Conservation (phyloP, 2,113 vertebrate species). For the Gulo gulo region DNA sequence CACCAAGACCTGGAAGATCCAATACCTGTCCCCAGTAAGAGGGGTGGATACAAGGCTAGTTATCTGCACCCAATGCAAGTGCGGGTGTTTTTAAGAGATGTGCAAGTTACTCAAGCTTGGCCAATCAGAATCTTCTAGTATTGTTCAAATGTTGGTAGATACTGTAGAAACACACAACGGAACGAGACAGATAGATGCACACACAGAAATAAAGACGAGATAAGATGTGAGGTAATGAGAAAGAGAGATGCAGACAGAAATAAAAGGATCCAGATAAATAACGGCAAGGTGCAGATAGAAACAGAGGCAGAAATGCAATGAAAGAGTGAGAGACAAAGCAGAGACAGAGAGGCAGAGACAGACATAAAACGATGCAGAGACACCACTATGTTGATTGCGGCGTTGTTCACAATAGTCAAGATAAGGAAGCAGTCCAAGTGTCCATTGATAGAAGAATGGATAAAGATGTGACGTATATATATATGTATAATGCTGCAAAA, state of each 20-base stretch:
- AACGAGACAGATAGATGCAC: not conserved
- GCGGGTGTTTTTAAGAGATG: not conserved
- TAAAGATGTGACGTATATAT: too few species aligned
- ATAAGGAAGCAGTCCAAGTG: not conserved
- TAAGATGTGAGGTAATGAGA: not conserved
- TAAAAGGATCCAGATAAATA: not conserved
- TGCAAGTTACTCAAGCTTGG: accelerated
- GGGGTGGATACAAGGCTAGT: accelerated
- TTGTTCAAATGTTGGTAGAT: not conserved
- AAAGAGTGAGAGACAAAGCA: not conserved
- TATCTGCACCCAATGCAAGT: accelerated
- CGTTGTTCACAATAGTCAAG: not conserved
- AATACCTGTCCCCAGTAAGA: accelerated
- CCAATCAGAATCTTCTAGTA: not conserved
- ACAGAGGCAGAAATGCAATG: not conserved
- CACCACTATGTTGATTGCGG: not conserved
- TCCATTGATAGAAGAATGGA: not conserved
- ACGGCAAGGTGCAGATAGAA: accelerated
- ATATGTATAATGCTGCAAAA: too few species aligned
- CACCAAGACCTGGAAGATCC: not conserved
- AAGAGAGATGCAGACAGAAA: not conserved
- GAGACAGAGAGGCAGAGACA: not conserved
- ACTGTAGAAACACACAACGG: not conserved
- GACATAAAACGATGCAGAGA: not conserved
- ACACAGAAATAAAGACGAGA: not conserved